Conservation (phyloP, 2,113 vertebrate species). For the Chunga burmeisteri region DNA sequence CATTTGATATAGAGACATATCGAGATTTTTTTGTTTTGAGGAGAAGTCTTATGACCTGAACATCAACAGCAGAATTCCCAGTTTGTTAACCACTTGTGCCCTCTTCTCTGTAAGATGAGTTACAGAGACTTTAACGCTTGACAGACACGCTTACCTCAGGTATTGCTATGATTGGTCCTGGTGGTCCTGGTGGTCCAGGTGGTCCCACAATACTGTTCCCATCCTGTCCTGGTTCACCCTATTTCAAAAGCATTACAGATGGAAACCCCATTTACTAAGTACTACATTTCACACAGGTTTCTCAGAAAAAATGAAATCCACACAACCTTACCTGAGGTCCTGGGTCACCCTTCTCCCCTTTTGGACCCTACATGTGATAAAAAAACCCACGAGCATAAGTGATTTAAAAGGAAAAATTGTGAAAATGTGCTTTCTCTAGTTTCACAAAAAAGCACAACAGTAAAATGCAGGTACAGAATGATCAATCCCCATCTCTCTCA, state of each 20-base stretch:
- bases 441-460: background rate
- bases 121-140: background rate
- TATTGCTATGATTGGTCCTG: constrained; percentile 78
- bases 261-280: background rate
- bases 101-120: background rate
- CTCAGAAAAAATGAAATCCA: background rate
- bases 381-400: background rate
- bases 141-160: constrained; percentile 77
- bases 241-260: background rate
- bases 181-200: constrained; percentile 87
- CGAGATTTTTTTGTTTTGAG: background rate
- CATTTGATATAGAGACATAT: background rate
- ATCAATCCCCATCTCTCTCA: background rate
- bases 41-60: background rate
- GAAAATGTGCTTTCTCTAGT: background rate
- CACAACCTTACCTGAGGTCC: constrained; percentile 84
- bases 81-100: background rate
- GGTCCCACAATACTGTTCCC: constrained; percentile 80
- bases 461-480: background rate
- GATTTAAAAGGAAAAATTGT: background rate
- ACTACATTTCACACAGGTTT: background rate
- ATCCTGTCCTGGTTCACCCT: constrained; percentile 86
- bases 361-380: constrained; percentile 76
- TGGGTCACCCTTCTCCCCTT: constrained; percentile 83
- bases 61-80: background rate